These are phyloP conservation scores for Temnothorax curvispinosus DNA, from an alignment of 1,140 invertebrate species.

Conservation along the genomic window DNA sequence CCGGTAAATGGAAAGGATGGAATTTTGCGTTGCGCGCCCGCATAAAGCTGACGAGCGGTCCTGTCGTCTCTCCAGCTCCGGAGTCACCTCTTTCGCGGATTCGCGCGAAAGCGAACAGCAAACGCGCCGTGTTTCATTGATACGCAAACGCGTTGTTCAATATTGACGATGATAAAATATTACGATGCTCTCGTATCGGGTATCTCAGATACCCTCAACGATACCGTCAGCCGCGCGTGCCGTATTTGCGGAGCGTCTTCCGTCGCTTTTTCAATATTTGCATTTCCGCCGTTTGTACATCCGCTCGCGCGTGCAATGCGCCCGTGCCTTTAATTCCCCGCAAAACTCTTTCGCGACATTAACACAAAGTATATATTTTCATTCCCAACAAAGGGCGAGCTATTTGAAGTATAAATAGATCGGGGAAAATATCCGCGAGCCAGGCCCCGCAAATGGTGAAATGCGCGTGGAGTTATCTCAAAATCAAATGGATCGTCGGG, in stretches of 20 bases:
- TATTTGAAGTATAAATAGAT: conserved; percentile 30
- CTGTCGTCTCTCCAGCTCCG: background rate
- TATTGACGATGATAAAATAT: conserved; percentile 48
- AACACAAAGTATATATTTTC: conserved; percentile 29
- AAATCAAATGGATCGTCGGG: background rate
- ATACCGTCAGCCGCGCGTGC: background rate
- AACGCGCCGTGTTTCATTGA: conserved; percentile 22
- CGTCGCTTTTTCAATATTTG: conserved; percentile 38
- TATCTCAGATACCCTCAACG: conserved; percentile 11
- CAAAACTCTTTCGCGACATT: conserved; percentile 22
- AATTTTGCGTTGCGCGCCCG: background rate
- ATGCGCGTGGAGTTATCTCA: background rate
- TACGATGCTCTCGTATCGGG: conserved; percentile 14
- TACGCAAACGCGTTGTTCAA: conserved; percentile 3
- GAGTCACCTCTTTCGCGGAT: background rate
- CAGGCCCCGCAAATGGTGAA: background rate
- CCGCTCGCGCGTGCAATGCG: conserved; percentile 1
- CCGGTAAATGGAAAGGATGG: background rate
- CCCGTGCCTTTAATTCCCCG: conserved; percentile 14
- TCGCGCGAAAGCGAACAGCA: conserved; percentile 17
- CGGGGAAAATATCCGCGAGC: conserved; percentile 10
- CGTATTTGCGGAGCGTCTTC: background rate
- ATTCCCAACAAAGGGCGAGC: background rate
- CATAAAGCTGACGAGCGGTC: background rate
- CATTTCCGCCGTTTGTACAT: background rate